Evolutionary conservation across 2,113 vertebrate species (phyloP).

Genomic region (Hypomesus transpacificus): DNA sequence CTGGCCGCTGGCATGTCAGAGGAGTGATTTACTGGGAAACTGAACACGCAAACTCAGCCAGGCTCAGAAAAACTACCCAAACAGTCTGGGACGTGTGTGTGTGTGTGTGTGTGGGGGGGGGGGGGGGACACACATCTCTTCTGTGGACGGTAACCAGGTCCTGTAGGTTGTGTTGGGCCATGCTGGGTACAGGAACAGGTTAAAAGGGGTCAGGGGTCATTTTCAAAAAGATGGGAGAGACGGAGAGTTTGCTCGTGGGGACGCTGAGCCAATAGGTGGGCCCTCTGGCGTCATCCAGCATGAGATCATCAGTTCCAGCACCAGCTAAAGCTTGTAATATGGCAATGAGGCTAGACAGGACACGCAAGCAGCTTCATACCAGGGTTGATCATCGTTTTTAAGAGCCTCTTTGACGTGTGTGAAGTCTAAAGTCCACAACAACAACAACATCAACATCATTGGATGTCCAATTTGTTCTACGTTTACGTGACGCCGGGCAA

Average conservation of each 20-base stretch:
- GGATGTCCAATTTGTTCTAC: neutral
- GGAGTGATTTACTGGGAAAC: conserved; percentile 45
- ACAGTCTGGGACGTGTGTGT: neutral
- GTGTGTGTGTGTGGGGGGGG: neutral
- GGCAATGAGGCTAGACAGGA: neutral
- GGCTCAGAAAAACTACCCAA: neutral
- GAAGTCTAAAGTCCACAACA: neutral
- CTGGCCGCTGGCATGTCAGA: conserved; percentile 48
- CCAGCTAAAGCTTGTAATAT: neutral
- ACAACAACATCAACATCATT: neutral
- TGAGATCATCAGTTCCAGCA: neutral
- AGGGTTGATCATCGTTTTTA: neutral
- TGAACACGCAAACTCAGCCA: conserved; percentile 43
- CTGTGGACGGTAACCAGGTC: neutral
- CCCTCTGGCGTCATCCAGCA: neutral
- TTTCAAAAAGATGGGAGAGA: neutral
- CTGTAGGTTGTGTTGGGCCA: neutral
- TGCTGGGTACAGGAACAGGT: neutral
- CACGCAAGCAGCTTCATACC: neutral
- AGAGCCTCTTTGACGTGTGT: neutral
- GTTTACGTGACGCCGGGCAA: neutral
- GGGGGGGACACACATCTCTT: too few relatives aligned
- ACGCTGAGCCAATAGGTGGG: neutral
- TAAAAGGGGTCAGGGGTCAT: neutral
- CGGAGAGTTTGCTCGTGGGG: neutral